Evolutionary conservation across 2,113 vertebrate genomes (phyloP).

Genomic region (Sapajus apella): DNA sequence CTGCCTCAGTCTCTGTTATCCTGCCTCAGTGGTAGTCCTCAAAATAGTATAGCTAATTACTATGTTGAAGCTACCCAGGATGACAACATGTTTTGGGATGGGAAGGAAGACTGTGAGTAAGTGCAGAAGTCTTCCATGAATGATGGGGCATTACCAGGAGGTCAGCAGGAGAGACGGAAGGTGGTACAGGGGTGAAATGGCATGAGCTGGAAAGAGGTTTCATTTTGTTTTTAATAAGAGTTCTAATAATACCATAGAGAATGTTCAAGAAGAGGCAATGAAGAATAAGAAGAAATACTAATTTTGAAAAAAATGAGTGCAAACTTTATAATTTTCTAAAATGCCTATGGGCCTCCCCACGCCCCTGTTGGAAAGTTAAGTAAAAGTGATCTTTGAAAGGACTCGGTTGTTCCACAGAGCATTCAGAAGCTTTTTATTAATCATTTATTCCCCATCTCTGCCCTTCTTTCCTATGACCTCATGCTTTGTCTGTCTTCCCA

Average conservation of each 20-base stretch:
- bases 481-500: constrained; percentile 11
- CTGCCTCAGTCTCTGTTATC: no score
- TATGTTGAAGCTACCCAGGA: neutral
- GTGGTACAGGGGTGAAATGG: neutral
- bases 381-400: neutral
- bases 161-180: neutral
- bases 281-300: neutral
- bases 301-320: neutral
- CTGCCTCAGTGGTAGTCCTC: no score
- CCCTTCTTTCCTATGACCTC: constrained; percentile 44
- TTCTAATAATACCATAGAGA: neutral
- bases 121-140: neutral
- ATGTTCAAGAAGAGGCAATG: neutral
- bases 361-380: neutral
- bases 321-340: constrained; percentile 3
- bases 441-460: constrained; percentile 13
- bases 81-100: neutral
- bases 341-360: neutral
- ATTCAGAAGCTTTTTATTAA: constrained; percentile 26
- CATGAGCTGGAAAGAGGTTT: neutral
- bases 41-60: neutral
- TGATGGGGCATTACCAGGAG: neutral
- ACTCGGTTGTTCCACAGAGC: neutral
- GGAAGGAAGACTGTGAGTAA: neutral
- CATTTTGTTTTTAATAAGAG: neutral